These are phyloP conservation scores for Stenodema calcarata DNA, from an alignment of 2,888 invertebrate genomes.

Conservation along the genomic window DNA sequence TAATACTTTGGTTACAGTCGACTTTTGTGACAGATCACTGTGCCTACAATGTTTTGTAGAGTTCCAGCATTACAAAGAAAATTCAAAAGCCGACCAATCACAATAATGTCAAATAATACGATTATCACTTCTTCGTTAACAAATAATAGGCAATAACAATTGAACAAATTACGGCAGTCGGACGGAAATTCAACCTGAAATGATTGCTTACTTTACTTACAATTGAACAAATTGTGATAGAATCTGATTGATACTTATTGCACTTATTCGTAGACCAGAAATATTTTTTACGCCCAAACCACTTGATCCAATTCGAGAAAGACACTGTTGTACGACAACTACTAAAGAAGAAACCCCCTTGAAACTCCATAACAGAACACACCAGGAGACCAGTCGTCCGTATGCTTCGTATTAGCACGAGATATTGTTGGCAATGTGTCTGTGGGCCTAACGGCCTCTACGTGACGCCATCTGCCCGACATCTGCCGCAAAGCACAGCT, in stretches of 20 bases:
- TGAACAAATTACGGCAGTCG: too few relatives aligned
- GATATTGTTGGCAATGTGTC: slow-evolving; percentile 8
- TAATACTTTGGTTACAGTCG: too few relatives aligned
- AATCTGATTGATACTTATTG: neutral
- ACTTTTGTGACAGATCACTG: too few relatives aligned
- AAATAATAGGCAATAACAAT: too few relatives aligned
- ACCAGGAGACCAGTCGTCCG: neutral
- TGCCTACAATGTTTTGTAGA: too few relatives aligned
- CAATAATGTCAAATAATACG: too few relatives aligned
- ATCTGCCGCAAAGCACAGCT: neutral
- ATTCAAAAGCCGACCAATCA: too few relatives aligned
- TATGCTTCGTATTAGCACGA: neutral
- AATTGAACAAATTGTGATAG: neutral
- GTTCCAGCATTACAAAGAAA: too few relatives aligned
- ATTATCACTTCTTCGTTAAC: too few relatives aligned
- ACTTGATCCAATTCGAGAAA: too few relatives aligned
- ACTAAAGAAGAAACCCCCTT: neutral
- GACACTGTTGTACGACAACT: neutral
- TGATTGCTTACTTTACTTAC: neutral
- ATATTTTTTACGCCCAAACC: neutral
- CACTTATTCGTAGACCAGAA: neutral
- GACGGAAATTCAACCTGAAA: neutral
- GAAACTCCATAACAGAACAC: neutral
- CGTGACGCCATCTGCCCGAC: slow-evolving; percentile 11
- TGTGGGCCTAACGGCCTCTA: neutral